Percentiles rank a stretch among this genome's conserved stretches.
Evolutionary conservation across 2,113 vertebrate species (phyloP).

Genomic region (Pavo muticus): DNA sequence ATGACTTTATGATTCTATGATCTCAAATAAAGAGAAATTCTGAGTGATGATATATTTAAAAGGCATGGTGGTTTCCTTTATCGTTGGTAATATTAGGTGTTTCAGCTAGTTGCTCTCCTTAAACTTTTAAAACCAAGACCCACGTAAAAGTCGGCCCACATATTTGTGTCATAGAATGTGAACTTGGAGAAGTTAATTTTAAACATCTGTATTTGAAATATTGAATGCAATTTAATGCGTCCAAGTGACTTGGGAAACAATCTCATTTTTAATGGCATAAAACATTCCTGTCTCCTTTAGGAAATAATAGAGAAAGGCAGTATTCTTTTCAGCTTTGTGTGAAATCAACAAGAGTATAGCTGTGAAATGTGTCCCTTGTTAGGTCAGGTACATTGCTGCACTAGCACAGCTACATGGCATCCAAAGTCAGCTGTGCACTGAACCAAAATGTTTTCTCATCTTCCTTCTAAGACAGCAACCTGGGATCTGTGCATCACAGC

Average conservation of each 20-base stretch:
- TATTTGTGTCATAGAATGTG: not conserved
- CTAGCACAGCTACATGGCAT: not conserved
- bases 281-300: not conserved
- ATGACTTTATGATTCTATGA: not conserved
- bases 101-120: not conserved
- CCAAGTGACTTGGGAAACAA: not conserved
- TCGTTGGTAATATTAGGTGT: not conserved
- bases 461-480: not conserved
- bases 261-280: not conserved
- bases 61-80: not conserved
- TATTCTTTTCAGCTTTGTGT: not conserved
- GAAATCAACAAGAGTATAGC: not conserved
- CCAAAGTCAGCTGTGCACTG: not conserved
- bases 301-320: not conserved
- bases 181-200: not conserved
- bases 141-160: not conserved
- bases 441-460: not conserved
- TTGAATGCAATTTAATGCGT: not conserved
- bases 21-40: slow-evolving; percentile 27
- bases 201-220: not conserved
- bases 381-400: not conserved
- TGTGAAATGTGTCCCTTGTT: not conserved
- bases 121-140: not conserved
- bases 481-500: not conserved
- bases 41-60: not conserved